Percentiles rank a stretch among this genome's conserved stretches.
phyloP scores from a whole-genome alignment of 2,888 invertebrate species.

The Coremacera marginata region DNA sequence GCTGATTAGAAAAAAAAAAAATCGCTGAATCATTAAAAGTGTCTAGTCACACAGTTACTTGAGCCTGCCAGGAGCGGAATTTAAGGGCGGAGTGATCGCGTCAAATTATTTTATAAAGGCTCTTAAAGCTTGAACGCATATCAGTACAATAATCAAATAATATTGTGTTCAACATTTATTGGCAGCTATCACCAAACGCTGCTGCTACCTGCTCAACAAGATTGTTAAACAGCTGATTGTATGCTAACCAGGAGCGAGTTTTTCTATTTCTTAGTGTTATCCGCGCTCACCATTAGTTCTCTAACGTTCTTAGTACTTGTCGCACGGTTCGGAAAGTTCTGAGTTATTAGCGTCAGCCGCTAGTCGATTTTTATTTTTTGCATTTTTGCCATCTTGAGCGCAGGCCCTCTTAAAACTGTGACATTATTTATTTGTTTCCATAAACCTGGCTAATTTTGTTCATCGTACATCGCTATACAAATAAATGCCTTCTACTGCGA shows the following conservation, averaged over 20 bases:
- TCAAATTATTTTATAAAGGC: too few species aligned
- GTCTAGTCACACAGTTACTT: not conserved
- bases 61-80: not conserved
- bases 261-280: not conserved
- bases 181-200: not conserved
- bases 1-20: slow-evolving; percentile 4
- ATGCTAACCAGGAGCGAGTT: not conserved
- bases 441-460: not conserved
- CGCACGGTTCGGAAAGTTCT: slow-evolving; percentile 1
- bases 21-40: not conserved
- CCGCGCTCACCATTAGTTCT: slow-evolving; percentile 19
- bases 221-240: slow-evolving; percentile 13
- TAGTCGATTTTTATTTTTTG: not conserved
- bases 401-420: not conserved
- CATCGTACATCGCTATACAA: not conserved
- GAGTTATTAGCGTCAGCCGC: not conserved
- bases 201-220: slow-evolving; percentile 18
- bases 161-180: not conserved
- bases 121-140: not conserved
- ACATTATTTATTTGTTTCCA: not conserved
- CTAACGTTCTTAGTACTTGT: slow-evolving; percentile 13
- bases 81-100: not conserved
- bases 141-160: not conserved
- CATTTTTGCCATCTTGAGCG: not conserved
- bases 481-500: not conserved